phyloP scores from a whole-genome alignment of 30 jellyfish, hydroid and myxozoan species.

The Mastigias papua region DNA sequence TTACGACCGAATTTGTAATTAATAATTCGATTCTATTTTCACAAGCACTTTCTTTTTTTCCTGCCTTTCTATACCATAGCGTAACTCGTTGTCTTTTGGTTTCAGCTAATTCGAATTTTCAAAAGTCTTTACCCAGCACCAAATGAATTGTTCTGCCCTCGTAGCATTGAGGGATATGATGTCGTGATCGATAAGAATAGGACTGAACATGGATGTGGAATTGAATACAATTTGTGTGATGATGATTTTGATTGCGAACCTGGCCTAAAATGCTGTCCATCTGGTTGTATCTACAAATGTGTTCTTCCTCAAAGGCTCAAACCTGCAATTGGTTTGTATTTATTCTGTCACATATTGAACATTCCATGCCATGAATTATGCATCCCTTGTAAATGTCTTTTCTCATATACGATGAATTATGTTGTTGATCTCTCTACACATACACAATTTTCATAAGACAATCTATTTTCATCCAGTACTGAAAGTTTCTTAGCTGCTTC shows the following conservation, averaged over 20 bases:
- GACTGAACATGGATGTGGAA: constrained; percentile 44
- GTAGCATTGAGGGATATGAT: constrained; percentile 28
- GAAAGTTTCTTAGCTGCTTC: too few species aligned
- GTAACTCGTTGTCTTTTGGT: neutral
- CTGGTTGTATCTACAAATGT: constrained; percentile 72
- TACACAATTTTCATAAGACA: too few species aligned
- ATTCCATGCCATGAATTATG: too few species aligned
- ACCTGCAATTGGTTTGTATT: constrained; percentile 46
- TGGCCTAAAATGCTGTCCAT: constrained; percentile 61
- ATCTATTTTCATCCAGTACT: too few species aligned
- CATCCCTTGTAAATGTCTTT: too few species aligned
- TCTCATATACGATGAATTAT: too few species aligned
- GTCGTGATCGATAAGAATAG: constrained; percentile 1
- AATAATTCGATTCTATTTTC: too few species aligned
- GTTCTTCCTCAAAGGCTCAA: constrained; percentile 43
- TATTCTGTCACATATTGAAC: neutral
- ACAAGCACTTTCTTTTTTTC: neutral
- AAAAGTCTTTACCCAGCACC: constrained; percentile 25
- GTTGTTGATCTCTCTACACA: too few species aligned
- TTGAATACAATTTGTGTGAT: constrained; percentile 45
- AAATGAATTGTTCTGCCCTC: constrained; percentile 63
- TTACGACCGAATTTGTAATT: too few species aligned
- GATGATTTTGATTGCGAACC: constrained; percentile 61
- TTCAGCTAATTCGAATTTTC: constrained; percentile 26
- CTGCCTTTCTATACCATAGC: neutral